These are phyloP conservation scores for Drosophila subobscura DNA, from an alignment of 1,140 invertebrate genomes.

Conservation along the genomic window DNA sequence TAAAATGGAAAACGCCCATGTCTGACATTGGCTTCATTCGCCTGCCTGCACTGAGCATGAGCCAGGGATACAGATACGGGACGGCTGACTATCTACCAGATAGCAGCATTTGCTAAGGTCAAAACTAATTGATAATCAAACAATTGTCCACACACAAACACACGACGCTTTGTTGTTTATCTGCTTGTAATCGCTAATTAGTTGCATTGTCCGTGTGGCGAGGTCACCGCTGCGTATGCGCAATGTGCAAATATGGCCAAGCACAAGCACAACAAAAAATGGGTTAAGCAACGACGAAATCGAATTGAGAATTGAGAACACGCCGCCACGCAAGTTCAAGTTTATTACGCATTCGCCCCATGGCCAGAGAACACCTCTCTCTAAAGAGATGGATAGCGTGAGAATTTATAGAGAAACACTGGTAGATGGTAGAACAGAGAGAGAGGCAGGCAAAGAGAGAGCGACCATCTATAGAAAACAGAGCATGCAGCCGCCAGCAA, in stretches of 20 bases:
- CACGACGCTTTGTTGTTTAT: conserved; percentile 32
- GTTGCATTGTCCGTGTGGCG: conserved; percentile 47
- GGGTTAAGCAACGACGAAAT: conserved; percentile 35
- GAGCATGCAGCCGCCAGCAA: conserved; percentile 7
- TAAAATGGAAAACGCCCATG: not conserved
- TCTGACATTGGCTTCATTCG: conserved; percentile 30
- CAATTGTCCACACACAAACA: conserved; percentile 39
- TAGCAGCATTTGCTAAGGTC: conserved; percentile 30
- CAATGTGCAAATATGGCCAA: conserved; percentile 70
- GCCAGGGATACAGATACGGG: not conserved
- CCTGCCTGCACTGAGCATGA: too few relatives aligned
- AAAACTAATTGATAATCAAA: conserved; percentile 77
- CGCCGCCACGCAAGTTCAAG: conserved; percentile 60
- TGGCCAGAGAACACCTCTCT: conserved; percentile 2
- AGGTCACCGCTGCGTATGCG: conserved; percentile 71
- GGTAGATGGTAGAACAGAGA: not conserved
- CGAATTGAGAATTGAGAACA: conserved; percentile 8
- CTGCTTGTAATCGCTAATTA: conserved; percentile 58
- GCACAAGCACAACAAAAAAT: conserved; percentile 26
- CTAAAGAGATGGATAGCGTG: not conserved
- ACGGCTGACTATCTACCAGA: conserved; percentile 24
- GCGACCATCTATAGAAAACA: conserved; percentile 13
- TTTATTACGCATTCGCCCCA: conserved; percentile 66
- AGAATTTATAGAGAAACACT: conserved; percentile 11
- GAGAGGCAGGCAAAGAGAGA: not conserved